Evolutionary conservation across 1,140 invertebrate genomes (phyloP).

Genomic region (Drosophila suzukii): DNA sequence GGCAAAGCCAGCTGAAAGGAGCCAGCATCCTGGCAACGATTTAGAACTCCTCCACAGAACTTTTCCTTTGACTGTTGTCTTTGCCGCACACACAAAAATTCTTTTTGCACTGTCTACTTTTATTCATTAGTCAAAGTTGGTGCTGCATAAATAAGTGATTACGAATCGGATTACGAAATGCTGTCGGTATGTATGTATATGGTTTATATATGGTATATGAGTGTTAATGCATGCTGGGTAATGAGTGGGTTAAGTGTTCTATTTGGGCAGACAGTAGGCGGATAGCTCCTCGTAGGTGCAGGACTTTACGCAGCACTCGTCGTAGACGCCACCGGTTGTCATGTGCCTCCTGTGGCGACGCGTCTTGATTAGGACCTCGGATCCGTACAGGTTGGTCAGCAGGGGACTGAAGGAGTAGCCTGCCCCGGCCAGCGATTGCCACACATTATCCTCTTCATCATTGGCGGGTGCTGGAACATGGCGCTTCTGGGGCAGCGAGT

Average conservation of each 20-base stretch:
- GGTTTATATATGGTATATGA: constrained; percentile 1
- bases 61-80: constrained; percentile 52
- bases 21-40: constrained; percentile 52
- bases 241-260: constrained; percentile 12
- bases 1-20: constrained; percentile 62
- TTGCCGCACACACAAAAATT: constrained; percentile 27
- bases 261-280: constrained; percentile 56
- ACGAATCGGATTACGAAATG: constrained; percentile 50
- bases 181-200: constrained; percentile 1
- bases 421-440: neutral
- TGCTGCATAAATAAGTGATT: constrained; percentile 80
- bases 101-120: constrained; percentile 73
- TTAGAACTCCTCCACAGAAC: constrained; percentile 48
- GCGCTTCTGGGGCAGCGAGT: constrained; percentile 33
- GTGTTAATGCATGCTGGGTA: constrained; percentile 9
- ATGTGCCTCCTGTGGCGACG: constrained; percentile 52
- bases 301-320: constrained; percentile 65
- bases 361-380: constrained; percentile 57
- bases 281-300: constrained; percentile 58
- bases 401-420: constrained; percentile 43
- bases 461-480: neutral
- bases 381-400: constrained; percentile 55
- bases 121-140: constrained; percentile 79
- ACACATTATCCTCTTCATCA: neutral
- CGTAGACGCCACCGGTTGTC: constrained; percentile 44